Evolutionary conservation across 2,888 invertebrate species (phyloP), one percentile per base, ranked within the genome.

Genomic region (Rhagophthalmus giganteus): DNA sequence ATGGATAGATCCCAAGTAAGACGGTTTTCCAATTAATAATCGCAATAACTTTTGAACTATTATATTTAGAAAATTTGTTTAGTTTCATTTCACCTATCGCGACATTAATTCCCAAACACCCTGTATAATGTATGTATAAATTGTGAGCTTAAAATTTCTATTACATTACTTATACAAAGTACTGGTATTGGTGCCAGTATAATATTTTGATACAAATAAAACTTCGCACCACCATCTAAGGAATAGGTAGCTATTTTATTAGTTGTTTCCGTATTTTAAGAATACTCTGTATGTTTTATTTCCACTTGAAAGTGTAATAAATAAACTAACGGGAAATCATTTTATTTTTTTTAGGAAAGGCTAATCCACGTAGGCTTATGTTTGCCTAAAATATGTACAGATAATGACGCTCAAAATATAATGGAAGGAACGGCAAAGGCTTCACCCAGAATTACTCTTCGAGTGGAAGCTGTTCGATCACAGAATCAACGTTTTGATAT

Each of bases 281-380:
- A 20, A 20, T 5, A 5, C 7, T 5, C 7, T 3, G 7, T 20
- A 5, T 20, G 7, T 20, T 20, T 20, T 20, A 7, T 5, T 20
- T 20, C 4, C 20, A 5, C 7, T 20, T 20, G 3, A 20, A 35
- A 35, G 25, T 24, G 12, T 15, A 35, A 12, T 8, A 12, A 7
- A 8, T 11, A 2, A 2, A 12, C 13, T 12, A 8, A 11, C 1
- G 33, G 6, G 1, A 24, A 26, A 42, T 10, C 6, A 35, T 14
- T 9, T 11, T 2, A n/a, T n/a, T 39, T 16, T 56, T 73, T 71
- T 14, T 71, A 90, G 89, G 79, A 81, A 25, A 83, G 86, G 66
- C 81, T 83, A 2, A 75, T 91, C 32, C 85, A 88, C 65, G 76
- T 90, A 2, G 91, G 91, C 0, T 74, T 88, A 8, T 91, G 91